phyloP scores from a whole-genome alignment of 2,113 vertebrate genomes.

The Arenaria interpres region DNA sequence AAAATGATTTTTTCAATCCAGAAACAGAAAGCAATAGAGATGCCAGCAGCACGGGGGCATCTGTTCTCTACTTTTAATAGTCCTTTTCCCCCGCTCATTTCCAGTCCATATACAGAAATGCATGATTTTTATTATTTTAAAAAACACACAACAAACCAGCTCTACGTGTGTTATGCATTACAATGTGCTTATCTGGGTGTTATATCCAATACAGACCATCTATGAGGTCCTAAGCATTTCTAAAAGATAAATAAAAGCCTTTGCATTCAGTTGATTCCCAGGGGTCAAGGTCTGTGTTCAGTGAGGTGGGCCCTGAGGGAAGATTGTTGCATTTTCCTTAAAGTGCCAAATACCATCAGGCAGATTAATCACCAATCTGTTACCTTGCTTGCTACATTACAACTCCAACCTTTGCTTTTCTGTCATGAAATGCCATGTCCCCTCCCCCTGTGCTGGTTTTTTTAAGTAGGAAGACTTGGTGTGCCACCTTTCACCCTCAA shows the following conservation, averaged over 20 bases:
- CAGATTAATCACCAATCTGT: background rate
- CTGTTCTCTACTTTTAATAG: slow-evolving; percentile 70
- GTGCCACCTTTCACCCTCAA: background rate
- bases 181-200: background rate
- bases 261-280: background rate
- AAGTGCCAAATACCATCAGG: background rate
- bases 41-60: slow-evolving; percentile 53
- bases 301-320: background rate
- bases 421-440: background rate
- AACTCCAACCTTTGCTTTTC: background rate
- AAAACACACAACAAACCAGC: background rate
- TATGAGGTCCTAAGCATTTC: background rate
- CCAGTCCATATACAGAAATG: background rate
- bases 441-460: background rate
- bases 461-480: background rate
- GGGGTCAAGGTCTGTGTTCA: background rate
- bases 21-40: slow-evolving; percentile 64
- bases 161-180: background rate
- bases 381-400: background rate
- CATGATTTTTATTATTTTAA: background rate
- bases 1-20: slow-evolving; percentile 60
- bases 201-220: background rate
- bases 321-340: background rate
- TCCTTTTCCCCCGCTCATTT: background rate
- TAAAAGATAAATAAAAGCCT: background rate